Percentiles rank a stretch among this genome's conserved stretches.
phyloP scores from a whole-genome alignment of 2,797 vertebrate species.

The Dipus sagitta region DNA sequence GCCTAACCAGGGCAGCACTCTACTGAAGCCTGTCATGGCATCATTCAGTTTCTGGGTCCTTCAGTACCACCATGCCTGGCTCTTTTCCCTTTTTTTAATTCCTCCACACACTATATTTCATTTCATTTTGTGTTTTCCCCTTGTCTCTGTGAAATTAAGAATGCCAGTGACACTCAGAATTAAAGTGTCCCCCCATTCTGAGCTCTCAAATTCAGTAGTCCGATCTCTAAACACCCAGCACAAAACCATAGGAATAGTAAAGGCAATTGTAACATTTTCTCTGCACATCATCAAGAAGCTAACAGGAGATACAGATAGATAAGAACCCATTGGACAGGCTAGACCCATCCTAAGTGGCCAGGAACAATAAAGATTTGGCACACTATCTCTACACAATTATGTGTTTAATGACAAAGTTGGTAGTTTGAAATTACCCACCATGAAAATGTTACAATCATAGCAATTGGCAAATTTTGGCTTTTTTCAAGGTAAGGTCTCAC shows the following conservation, averaged over 20 bases:
- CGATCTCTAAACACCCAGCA: not conserved
- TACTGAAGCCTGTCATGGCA: too few relatives aligned
- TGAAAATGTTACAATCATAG: not conserved
- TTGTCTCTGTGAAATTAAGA: slow-evolving; percentile 34
- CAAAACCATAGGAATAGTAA: not conserved
- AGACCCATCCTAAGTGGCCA: not conserved
- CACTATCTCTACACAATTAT: not conserved
- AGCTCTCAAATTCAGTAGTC: not conserved
- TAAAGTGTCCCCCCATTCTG: slow-evolving; percentile 7
- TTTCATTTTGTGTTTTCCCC: too few relatives aligned
- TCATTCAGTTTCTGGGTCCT: too few relatives aligned
- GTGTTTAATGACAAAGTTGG: not conserved
- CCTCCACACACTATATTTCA: not conserved
- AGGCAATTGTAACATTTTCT: not conserved
- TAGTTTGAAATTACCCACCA: not conserved
- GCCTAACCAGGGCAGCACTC: too few relatives aligned
- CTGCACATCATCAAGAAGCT: not conserved
- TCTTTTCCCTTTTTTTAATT: not conserved
- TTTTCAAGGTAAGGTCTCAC: too few relatives aligned
- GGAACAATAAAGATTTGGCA: not conserved
- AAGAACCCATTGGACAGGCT: not conserved
- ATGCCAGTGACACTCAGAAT: not conserved
- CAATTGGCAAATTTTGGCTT: not conserved
- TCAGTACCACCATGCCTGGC: too few relatives aligned
- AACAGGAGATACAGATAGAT: not conserved